Percentiles rank a stretch among this genome's conserved stretches.
Evolutionary conservation across 92 coral and sea anemone species (phyloP).

Genomic region (Chrysogorgia sp.): DNA sequence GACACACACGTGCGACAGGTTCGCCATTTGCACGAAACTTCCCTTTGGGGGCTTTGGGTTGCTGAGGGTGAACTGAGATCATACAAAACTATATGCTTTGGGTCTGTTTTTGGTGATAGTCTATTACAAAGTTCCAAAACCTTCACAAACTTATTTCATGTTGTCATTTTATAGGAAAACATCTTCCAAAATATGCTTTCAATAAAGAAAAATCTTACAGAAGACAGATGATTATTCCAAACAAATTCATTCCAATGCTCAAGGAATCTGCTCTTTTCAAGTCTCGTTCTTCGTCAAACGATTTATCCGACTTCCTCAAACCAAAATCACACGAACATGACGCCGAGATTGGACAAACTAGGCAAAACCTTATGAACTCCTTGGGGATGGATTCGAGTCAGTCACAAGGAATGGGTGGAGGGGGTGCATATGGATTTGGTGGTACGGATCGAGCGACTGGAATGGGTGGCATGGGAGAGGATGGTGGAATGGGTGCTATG

Average conservation of each 20-base stretch:
- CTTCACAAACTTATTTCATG: neutral
- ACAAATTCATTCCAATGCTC: constrained; percentile 44
- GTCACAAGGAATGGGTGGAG: constrained; percentile 38
- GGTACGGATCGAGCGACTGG: constrained; percentile 14
- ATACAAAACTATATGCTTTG: no score
- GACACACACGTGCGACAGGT: no score
- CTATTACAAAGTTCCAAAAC: no score
- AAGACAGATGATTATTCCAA: constrained; percentile 43
- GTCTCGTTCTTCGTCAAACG: constrained; percentile 25
- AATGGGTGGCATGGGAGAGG: constrained; percentile 2
- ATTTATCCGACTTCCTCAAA: constrained; percentile 23
- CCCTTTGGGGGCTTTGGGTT: no score
- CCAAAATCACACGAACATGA: constrained; percentile 36
- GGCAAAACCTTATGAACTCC: constrained; percentile 40
- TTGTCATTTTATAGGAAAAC: neutral
- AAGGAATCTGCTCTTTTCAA: constrained; percentile 33
- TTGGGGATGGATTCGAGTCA: constrained; percentile 54
- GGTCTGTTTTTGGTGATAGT: no score
- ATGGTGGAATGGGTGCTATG: constrained; percentile 49
- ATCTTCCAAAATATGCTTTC: neutral
- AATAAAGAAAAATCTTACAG: constrained; percentile 9
- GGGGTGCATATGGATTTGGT: neutral
- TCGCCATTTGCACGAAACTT: no score
- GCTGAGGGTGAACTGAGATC: no score
- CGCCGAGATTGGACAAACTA: constrained; percentile 42